Percentiles rank a stretch among this genome's conserved stretches.
Conservation (phyloP, 2,113 vertebrate species). For the Sinocyclocheilus anophthalmus region DNA sequence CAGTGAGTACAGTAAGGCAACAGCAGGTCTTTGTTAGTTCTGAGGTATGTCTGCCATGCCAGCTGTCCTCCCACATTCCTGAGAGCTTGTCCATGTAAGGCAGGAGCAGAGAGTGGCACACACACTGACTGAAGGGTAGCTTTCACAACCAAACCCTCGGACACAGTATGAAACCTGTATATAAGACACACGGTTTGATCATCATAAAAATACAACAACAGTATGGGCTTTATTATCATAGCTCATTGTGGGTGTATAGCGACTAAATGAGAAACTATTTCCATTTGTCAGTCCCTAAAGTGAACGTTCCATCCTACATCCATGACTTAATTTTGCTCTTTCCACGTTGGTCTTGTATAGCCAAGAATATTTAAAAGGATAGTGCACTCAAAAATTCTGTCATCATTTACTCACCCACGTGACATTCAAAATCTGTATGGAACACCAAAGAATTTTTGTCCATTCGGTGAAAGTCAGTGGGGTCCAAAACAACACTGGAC, state of each 20-base stretch:
- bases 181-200: not conserved
- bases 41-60: constrained; percentile 56
- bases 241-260: not conserved
- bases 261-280: not conserved
- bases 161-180: not conserved
- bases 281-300: not conserved
- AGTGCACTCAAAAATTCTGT: not conserved
- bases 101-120: constrained; percentile 37
- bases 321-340: not conserved
- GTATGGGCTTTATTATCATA: not conserved
- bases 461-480: not conserved
- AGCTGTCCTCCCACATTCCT: constrained; percentile 75
- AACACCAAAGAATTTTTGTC: not conserved
- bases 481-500: not conserved
- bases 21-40: constrained; percentile 66
- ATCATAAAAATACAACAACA: not conserved
- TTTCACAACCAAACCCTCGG: not conserved
- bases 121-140: constrained; percentile 30
- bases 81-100: constrained; percentile 69
- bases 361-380: not conserved
- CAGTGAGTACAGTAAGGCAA: constrained; percentile 52
- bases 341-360: not conserved
- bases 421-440: not conserved
- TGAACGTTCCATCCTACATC: not conserved
- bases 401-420: not conserved